Evolutionary conservation across 1,140 invertebrate genomes (phyloP).

Genomic region (Oncopodura yosiiana): DNA sequence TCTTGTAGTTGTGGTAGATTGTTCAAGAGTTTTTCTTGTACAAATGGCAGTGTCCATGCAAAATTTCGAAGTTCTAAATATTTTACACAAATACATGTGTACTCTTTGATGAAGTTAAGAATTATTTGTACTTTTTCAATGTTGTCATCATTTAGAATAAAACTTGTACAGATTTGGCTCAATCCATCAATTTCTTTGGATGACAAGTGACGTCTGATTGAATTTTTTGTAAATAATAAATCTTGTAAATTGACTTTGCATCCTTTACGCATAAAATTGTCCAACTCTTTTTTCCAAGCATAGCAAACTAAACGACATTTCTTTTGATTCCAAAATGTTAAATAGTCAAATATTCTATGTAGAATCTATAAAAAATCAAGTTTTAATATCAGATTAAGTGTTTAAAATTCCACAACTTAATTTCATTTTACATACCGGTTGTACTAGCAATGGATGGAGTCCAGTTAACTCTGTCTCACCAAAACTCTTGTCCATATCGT

Average conservation of each 20-base stretch:
- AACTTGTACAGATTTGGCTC: constrained; percentile 15
- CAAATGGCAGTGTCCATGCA: constrained; percentile 14
- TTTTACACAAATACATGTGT: constrained; percentile 3
- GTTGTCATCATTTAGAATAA: constrained; percentile 10
- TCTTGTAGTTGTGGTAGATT: constrained; percentile 16
- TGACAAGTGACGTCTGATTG: not conserved
- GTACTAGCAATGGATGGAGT: no score
- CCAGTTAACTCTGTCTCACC: no score
- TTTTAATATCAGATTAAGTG: not conserved
- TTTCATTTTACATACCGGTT: no score
- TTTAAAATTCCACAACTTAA: not conserved
- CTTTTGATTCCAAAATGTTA: constrained; percentile 24
- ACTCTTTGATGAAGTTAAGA: not conserved
- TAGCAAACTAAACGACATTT: constrained; percentile 20
- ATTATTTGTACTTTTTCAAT: not conserved
- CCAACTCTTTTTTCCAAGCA: constrained; percentile 12
- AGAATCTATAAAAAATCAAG: constrained; percentile 11
- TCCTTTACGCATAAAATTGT: not conserved
- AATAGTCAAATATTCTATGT: constrained; percentile 17
- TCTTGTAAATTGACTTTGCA: constrained; percentile 19
- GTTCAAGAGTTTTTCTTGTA: constrained; percentile 7
- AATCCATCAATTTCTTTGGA: constrained; percentile 6
- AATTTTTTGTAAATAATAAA: constrained; percentile 4
- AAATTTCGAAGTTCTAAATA: constrained; percentile 19
- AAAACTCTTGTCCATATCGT: no score